Evolutionary conservation across 64 coral and sea anemone species (phyloP).

Genomic region (Stichodactyla mertensii): DNA sequence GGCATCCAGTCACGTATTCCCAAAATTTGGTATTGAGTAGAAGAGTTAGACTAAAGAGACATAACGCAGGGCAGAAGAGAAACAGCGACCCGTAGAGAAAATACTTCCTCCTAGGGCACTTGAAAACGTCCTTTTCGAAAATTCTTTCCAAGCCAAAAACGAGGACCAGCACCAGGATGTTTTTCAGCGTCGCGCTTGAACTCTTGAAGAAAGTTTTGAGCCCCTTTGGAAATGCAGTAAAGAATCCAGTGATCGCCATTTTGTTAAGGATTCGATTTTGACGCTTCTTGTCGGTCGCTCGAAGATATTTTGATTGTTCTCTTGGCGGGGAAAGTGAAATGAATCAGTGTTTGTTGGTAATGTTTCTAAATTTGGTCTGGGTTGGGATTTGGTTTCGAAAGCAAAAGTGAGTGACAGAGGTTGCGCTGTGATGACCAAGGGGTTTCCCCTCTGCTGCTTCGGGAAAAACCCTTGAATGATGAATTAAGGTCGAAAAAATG

Average conservation of each 20-base stretch:
- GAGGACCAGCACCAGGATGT: constrained; percentile 25
- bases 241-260: neutral
- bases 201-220: constrained; percentile 30
- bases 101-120: constrained; percentile 22
- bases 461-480: too few species aligned
- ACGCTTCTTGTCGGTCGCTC: neutral
- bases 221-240: neutral
- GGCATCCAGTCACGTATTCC: constrained; percentile 39
- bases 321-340: neutral
- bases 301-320: neutral
- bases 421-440: too few species aligned
- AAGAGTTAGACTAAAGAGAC: constrained; percentile 39
- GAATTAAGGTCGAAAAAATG: too few species aligned
- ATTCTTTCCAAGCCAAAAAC: constrained; percentile 41
- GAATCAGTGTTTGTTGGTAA: neutral
- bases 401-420: neutral
- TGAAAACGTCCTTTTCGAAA: constrained; percentile 53
- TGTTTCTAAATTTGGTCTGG: too few species aligned
- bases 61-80: constrained; percentile 35
- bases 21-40: constrained; percentile 28
- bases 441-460: too few species aligned
- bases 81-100: constrained; percentile 32
- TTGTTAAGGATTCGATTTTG: neutral
- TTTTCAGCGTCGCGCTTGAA: constrained; percentile 28
- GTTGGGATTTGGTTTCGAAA: neutral